Base-by-base conservation (phyloP, 2,113 vertebrate species). In the Panthera leo region DNA sequence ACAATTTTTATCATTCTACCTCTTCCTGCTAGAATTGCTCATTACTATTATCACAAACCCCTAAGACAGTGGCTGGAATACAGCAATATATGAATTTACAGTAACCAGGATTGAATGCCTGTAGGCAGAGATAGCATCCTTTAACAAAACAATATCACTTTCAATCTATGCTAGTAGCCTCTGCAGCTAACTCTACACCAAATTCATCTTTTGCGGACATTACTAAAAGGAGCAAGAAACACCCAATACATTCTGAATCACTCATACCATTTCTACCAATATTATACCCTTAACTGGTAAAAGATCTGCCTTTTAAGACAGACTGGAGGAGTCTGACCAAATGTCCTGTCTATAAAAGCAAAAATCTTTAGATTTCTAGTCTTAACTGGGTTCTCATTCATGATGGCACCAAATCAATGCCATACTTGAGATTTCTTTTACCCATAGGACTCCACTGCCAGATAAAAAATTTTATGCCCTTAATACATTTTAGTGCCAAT, bases 181-280 rank as follows among this genome's bases (percentile, higher is more conserved):
- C 9, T 68, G 25, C 51, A 71, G 31, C 61, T 78, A 93, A 21
- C 12, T 61, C 68, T 84, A 63, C 48, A 83, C 34, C 65, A 39
- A 88, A 80, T 45, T 94, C 65, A 6, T 76, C 39, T 71, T 90
- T 91, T 63, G 83, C 2, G 15, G 51, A 61, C 53, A 94, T 91
- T 95, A 83, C n/a, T 48, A 13, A 93, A 94, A 95, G 34, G 45
- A 93, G 36, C 23, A 96, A 88, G 42, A 93, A 76, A 75, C 13
- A 61, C 2, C 3, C 7, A 82, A 42, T 11, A 76, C 61, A 79
- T 48, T 80, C 31, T 70, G 48, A 89, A 68, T 76, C 55, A 85
- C 29, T 75, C 14, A 36, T 84, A 51, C 12, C 5, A 90, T 42
- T 80, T 91, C 19, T 16, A 71, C 70, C 71, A 97, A 70, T 36